Conservation (phyloP, 2,888 invertebrate genomes). For the Platerodrilus igneus region DNA sequence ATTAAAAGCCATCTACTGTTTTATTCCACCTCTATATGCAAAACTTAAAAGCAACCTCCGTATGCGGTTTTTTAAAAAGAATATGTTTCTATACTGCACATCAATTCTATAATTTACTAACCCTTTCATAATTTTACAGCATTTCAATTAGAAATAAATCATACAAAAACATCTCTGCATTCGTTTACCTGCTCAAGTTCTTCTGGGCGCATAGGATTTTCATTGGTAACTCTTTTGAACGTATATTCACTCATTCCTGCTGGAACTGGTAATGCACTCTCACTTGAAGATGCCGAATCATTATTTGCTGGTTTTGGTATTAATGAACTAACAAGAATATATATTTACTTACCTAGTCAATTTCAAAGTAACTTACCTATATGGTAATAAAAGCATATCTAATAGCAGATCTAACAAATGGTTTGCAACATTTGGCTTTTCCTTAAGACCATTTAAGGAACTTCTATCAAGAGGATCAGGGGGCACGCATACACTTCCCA, state of each 20-base stretch:
- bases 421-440: constrained; percentile 64
- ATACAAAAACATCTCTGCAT: too few relatives aligned
- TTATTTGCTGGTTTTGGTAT: constrained; percentile 32
- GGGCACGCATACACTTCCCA: constrained; percentile 67
- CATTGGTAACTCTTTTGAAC: constrained; percentile 70
- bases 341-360: not conserved
- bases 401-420: constrained; percentile 72
- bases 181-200: constrained; percentile 75
- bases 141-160: not conserved
- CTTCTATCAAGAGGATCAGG: constrained; percentile 59
- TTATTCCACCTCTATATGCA: too few relatives aligned
- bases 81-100: too few relatives aligned
- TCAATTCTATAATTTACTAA: constrained; percentile 6
- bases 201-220: constrained; percentile 68
- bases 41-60: too few relatives aligned
- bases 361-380: constrained; percentile 58
- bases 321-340: constrained; percentile 35
- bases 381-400: constrained; percentile 80
- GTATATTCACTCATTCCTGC: constrained; percentile 73
- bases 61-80: too few relatives aligned
- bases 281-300: constrained; percentile 27
- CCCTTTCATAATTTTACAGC: too few relatives aligned
- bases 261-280: constrained; percentile 54
- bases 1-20: too few relatives aligned
- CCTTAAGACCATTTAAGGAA: constrained; percentile 64